Conservation (phyloP, 2,113 vertebrate genomes). For the Paradoxurus hermaphroditus region DNA sequence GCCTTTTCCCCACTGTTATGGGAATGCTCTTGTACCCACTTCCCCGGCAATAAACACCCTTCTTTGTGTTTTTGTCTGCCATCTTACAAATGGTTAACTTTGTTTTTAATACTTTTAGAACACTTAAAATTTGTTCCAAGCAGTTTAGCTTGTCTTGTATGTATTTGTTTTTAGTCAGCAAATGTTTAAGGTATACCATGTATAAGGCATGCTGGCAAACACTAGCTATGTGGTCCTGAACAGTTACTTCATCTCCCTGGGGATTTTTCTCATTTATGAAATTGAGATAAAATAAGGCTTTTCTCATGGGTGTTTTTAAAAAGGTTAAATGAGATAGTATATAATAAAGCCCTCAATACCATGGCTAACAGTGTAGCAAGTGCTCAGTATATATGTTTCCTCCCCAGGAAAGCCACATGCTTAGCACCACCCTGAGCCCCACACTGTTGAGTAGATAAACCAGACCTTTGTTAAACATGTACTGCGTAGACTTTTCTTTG, state of each 20-base stretch:
- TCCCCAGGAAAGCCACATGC: background rate
- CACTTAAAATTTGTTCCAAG: background rate
- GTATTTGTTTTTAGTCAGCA: background rate
- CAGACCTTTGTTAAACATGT: background rate
- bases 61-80: constrained; percentile 8
- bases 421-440: background rate
- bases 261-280: constrained; percentile 28
- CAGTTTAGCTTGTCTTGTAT: background rate
- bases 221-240: background rate
- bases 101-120: background rate
- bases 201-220: background rate
- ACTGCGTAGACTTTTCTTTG: background rate
- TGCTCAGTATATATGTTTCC: background rate
- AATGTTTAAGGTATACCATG: background rate
- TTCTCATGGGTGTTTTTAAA: background rate
- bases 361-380: background rate
- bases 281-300: background rate
- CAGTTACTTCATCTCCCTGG: background rate
- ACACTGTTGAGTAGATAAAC: background rate
- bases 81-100: background rate
- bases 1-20: background rate
- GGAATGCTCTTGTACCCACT: background rate
- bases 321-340: background rate
- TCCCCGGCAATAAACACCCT: background rate
- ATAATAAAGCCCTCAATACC: background rate